Percentiles rank a stretch among this genome's conserved stretches.
Conservation (phyloP, 2,888 invertebrate genomes). For the Slavum lentiscoides region DNA sequence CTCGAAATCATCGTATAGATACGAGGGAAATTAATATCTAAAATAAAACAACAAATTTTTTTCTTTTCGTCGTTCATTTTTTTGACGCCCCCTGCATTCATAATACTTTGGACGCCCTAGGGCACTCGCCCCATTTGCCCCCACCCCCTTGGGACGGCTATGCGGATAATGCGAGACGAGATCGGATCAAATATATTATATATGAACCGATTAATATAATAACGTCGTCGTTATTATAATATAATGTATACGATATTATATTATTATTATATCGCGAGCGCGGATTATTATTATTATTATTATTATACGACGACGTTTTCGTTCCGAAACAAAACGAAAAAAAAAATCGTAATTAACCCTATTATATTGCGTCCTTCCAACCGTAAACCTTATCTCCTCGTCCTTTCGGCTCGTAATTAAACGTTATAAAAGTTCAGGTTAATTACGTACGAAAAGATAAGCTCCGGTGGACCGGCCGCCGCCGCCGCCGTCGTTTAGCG, state of each 20-base stretch:
- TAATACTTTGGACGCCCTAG: too few relatives aligned
- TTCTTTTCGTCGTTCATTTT: too few relatives aligned
- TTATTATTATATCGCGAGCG: background rate
- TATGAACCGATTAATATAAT: background rate
- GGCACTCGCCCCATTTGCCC: too few relatives aligned
- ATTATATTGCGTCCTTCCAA: slow-evolving; percentile 53
- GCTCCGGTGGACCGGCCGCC: background rate
- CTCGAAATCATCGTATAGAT: too few relatives aligned
- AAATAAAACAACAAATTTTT: too few relatives aligned
- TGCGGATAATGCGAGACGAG: too few relatives aligned
- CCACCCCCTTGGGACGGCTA: too few relatives aligned
- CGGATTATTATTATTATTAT: background rate
- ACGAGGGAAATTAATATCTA: too few relatives aligned
- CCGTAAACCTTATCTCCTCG: slow-evolving; percentile 51
- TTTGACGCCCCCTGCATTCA: too few relatives aligned
- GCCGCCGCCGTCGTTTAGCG: too few relatives aligned
- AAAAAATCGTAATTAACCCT: slow-evolving; percentile 52
- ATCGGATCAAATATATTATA: too few relatives aligned
- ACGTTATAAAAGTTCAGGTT: slow-evolving; percentile 55
- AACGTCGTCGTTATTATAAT: background rate
- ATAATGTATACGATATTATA: background rate
- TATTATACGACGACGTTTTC: slow-evolving; percentile 5
- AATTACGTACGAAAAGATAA: slow-evolving; percentile 55
- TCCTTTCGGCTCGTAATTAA: slow-evolving; percentile 54
- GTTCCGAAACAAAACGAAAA: slow-evolving; percentile 25